Evolutionary conservation across 2,113 vertebrate genomes (phyloP).

Genomic region (Petromus typicus): DNA sequence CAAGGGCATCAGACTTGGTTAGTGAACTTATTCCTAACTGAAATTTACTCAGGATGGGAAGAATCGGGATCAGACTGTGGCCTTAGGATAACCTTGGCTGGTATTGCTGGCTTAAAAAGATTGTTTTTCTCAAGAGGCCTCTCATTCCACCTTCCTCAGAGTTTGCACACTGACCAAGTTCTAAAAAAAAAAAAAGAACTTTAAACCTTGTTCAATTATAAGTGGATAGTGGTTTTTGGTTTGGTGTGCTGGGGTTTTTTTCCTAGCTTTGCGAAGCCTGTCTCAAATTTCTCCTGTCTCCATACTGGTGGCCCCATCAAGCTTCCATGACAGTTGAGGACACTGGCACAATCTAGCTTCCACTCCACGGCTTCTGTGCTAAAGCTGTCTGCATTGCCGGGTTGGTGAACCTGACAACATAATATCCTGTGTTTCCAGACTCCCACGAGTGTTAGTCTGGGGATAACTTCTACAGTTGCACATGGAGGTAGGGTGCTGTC

Average conservation of each 20-base stretch:
- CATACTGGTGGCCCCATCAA: conserved; percentile 94
- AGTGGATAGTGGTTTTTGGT: conserved; percentile 87
- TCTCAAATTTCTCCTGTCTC: conserved; percentile 90
- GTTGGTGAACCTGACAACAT: conserved; percentile 95
- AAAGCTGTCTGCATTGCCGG: conserved; percentile 97
- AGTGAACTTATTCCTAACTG: no score
- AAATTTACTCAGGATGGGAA: neutral
- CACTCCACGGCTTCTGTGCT: conserved; percentile 96
- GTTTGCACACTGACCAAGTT: no score
- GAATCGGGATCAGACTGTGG: neutral
- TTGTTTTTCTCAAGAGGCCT: neutral
- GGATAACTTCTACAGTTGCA: conserved; percentile 95
- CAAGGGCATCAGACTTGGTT: neutral
- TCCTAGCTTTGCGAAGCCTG: conserved; percentile 95
- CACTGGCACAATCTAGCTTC: conserved; percentile 93
- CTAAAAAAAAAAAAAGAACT: conserved; percentile 79
- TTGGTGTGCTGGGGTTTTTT: conserved; percentile 95
- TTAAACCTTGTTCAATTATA: conserved; percentile 80
- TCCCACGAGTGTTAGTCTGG: conserved; percentile 94
- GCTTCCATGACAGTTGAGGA: conserved; percentile 98
- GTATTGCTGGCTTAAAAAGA: neutral
- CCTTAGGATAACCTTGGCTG: neutral
- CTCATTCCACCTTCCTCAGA: neutral
- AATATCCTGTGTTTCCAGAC: conserved; percentile 97
- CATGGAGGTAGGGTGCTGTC: conserved; percentile 95